A percentile compares a stretch with the other conserved stretches of the same genome.
Evolutionary conservation across 2,797 vertebrate species (phyloP).

Genomic region (Chaetophractus vellerosus): DNA sequence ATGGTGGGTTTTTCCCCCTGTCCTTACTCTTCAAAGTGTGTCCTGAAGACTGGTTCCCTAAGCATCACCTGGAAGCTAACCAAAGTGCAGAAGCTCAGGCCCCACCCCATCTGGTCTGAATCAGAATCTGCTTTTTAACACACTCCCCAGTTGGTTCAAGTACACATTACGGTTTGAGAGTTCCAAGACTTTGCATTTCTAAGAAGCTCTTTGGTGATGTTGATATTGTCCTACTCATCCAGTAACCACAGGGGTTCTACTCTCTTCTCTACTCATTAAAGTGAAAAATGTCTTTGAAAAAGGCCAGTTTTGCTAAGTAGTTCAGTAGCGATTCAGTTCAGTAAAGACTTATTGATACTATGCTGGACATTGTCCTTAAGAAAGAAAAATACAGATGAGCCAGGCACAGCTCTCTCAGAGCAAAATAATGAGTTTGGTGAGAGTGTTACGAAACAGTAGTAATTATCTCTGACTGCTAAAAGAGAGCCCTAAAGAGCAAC

Average conservation of each 20-base stretch:
- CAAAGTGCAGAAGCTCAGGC: not conserved
- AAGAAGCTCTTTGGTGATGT: not conserved
- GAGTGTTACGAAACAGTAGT: not conserved
- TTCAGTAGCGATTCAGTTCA: not conserved
- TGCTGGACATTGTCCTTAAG: not conserved
- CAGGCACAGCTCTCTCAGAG: not conserved
- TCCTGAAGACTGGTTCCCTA: not conserved
- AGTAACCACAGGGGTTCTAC: not conserved
- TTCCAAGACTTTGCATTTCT: not conserved
- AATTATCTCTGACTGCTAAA: not conserved
- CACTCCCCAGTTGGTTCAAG: not conserved
- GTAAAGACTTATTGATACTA: not conserved
- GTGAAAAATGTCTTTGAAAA: conserved; percentile 47
- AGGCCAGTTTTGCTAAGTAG: conserved; percentile 62
- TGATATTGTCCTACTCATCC: not conserved
- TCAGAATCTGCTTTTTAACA: not conserved
- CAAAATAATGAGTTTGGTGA: not conserved
- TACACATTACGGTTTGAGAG: not conserved
- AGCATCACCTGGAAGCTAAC: not conserved
- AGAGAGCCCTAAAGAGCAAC: not conserved
- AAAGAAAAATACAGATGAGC: not conserved
- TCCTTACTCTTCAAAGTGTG: not conserved
- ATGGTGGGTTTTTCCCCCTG: not conserved
- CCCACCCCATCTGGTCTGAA: not conserved
- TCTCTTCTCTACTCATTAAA: not conserved